Conservation (phyloP, 2,797 vertebrate genomes). For the Eulemur mongoz region DNA sequence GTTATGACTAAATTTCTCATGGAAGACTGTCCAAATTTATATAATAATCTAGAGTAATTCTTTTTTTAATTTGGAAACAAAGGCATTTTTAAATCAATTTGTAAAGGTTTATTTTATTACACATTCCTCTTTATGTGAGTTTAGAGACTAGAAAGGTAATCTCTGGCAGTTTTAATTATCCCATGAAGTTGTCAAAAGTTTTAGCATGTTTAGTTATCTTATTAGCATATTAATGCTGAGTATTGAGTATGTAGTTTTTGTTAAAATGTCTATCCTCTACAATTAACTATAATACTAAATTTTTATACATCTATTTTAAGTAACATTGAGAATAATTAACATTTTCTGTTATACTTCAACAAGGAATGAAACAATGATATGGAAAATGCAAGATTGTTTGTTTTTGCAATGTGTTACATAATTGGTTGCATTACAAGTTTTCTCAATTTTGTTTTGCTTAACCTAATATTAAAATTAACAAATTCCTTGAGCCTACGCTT, state of each 20-base stretch:
- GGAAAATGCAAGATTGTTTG: not conserved
- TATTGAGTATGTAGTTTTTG: not conserved
- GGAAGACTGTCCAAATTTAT: not conserved
- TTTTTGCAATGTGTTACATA: not conserved
- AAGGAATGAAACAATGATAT: not conserved
- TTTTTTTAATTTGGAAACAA: not conserved
- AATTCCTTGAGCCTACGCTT: not conserved
- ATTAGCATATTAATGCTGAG: not conserved
- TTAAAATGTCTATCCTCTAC: not conserved
- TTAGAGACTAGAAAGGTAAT: not conserved
- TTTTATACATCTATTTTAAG: not conserved
- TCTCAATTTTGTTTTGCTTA: conserved; percentile 10
- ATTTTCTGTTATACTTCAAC: not conserved
- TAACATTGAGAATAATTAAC: not conserved
- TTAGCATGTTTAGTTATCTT: not conserved
- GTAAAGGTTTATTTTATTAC: not conserved
- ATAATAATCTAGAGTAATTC: not conserved
- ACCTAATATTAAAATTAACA: not conserved
- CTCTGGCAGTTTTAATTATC: not conserved
- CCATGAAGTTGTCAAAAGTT: not conserved
- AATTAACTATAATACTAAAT: not conserved
- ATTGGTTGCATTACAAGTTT: not conserved
- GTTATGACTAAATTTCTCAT: not conserved
- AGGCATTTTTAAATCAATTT: not conserved
- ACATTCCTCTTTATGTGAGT: not conserved